phyloP scores from a whole-genome alignment of 1,140 invertebrate species.

The Mycetomoellerius zeteki region DNA sequence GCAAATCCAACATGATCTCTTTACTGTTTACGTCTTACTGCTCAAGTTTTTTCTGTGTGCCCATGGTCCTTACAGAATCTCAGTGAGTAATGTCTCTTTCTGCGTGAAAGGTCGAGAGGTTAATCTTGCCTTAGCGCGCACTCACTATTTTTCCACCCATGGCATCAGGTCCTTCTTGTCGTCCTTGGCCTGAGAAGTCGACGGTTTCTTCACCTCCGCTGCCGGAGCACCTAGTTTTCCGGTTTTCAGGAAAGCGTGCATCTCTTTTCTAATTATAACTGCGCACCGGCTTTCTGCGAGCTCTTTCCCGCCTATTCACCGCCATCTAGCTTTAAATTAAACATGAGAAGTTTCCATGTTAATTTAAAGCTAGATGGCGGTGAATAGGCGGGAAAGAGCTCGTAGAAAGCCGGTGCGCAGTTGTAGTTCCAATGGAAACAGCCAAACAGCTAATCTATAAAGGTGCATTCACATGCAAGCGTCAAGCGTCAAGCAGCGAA shows the following conservation, averaged over 20 bases:
- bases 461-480: no score
- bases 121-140: background rate
- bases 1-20: no score
- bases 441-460: no score
- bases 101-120: background rate
- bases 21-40: no score
- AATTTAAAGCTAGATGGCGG: no score
- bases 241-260: constrained; percentile 95
- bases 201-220: constrained; percentile 86
- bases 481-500: no score
- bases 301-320: background rate
- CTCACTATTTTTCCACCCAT: constrained; percentile 97
- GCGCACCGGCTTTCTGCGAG: background rate
- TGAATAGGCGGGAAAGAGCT: no score
- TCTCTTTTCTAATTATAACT: constrained; percentile 77
- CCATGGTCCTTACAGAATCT: no score
- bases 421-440: no score
- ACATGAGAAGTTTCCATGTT: no score
- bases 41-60: no score
- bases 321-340: background rate
- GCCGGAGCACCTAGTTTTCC: constrained; percentile 90
- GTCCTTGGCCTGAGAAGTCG: constrained; percentile 86
- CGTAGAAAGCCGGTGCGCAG: no score
- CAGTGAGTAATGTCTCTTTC: background rate
- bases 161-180: constrained; percentile 88